Evolutionary conservation across 2,888 invertebrate genomes (phyloP).

Genomic region (Lochmaea crataegi): DNA sequence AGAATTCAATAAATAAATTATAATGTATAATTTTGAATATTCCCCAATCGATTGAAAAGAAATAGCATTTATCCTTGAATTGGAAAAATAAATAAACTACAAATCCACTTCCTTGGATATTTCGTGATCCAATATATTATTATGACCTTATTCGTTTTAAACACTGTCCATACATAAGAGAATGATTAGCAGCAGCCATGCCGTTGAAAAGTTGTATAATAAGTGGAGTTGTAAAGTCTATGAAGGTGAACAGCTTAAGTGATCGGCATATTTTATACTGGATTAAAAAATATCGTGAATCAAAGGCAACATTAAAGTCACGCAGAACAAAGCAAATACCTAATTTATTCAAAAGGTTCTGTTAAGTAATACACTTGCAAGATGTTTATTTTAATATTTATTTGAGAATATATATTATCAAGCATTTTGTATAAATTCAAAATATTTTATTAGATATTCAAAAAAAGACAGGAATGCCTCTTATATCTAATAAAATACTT

Average conservation of each 20-base stretch:
- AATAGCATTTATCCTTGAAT: not conserved
- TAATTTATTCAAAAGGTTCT: not conserved
- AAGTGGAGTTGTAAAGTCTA: conserved; percentile 3
- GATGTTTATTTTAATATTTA: not conserved
- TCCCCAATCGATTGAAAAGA: not conserved
- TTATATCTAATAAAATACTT: no score
- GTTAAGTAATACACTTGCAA: not conserved
- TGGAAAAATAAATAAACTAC: not conserved
- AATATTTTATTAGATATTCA: no score
- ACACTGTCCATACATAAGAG: not conserved
- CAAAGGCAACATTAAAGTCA: not conserved
- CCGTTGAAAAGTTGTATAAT: conserved; percentile 16
- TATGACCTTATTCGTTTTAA: not conserved
- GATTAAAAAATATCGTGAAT: conserved; percentile 6
- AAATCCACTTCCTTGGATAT: not conserved
- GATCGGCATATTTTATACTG: conserved; percentile 9
- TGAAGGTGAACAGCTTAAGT: conserved; percentile 13
- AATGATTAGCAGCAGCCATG: conserved; percentile 4
- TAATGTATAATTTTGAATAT: no score
- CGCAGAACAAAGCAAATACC: conserved; percentile 1
- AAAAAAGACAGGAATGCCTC: no score
- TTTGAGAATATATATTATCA: not conserved
- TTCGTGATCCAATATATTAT: not conserved
- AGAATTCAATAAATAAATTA: no score
- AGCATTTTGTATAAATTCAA: no score